Percentiles rank a stretch among this genome's conserved stretches.
Evolutionary conservation across 1,140 invertebrate species (phyloP).

Genomic region (Temnothorax longispinosus): DNA sequence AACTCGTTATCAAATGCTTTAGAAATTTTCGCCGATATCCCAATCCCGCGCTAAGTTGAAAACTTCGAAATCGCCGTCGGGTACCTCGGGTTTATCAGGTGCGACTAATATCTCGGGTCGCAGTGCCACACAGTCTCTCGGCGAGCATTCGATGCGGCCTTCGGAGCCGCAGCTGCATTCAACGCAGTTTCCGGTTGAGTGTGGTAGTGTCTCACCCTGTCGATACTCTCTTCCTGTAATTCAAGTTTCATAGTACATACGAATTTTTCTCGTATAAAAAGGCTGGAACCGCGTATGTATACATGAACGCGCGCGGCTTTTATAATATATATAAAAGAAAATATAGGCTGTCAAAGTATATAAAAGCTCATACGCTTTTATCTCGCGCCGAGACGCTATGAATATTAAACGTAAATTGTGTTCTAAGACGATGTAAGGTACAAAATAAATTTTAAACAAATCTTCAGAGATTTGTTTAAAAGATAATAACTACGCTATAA

Average conservation of each 20-base stretch:
- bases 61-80: conserved; percentile 81
- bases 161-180: conserved; percentile 89
- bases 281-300: not conserved
- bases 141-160: conserved; percentile 89
- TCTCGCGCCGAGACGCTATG: conserved; percentile 1
- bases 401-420: conserved; percentile 4
- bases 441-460: not conserved
- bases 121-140: conserved; percentile 87
- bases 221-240: conserved; percentile 88
- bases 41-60: conserved; percentile 79
- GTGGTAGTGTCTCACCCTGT: conserved; percentile 88
- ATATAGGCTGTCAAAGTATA: not conserved
- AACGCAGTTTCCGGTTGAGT: conserved; percentile 90
- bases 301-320: not conserved
- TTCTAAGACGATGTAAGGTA: not conserved
- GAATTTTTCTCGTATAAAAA: not conserved
- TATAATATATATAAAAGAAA: not conserved
- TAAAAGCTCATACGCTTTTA: conserved; percentile 1
- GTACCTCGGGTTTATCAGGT: conserved; percentile 76
- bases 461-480: not conserved
- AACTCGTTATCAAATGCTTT: conserved; percentile 61
- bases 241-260: conserved; percentile 37
- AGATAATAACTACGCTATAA: not conserved
- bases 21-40: conserved; percentile 80
- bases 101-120: conserved; percentile 80